Conservation (phyloP, 2,888 invertebrate species). For the Drosophila fulvimacula region DNA sequence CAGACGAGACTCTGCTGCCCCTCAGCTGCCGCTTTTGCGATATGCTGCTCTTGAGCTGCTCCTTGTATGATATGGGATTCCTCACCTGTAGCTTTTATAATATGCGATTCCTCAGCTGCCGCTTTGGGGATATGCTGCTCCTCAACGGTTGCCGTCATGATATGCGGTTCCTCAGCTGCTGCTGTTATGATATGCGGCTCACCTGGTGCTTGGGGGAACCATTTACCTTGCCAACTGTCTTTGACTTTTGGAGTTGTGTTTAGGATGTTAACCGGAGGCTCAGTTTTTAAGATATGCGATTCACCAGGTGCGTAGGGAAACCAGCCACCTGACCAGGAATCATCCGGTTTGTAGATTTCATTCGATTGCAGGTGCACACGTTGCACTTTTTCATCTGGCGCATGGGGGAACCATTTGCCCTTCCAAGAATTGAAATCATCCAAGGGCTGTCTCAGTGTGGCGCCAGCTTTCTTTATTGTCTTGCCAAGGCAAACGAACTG, state of each 20-base stretch:
- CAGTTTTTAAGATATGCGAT: slow-evolving; percentile 39
- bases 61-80: no score
- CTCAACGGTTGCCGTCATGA: not conserved
- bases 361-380: slow-evolving; percentile 31
- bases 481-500: slow-evolving; percentile 40
- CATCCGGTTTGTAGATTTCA: not conserved
- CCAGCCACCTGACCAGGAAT: slow-evolving; percentile 66
- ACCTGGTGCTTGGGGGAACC: slow-evolving; percentile 71
- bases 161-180: slow-evolving; percentile 5
- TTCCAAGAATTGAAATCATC: slow-evolving; percentile 42
- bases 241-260: not conserved
- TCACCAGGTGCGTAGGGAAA: slow-evolving; percentile 71
- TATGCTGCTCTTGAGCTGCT: slow-evolving; percentile 36
- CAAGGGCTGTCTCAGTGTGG: slow-evolving; percentile 50
- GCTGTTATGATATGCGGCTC: slow-evolving; percentile 18
- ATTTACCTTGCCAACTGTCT: slow-evolving; percentile 56
- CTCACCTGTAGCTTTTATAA: not conserved
- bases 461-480: slow-evolving; percentile 79
- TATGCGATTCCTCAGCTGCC: slow-evolving; percentile 43
- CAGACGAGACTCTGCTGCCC: slow-evolving; percentile 83
- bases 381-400: slow-evolving; percentile 48
- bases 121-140: slow-evolving; percentile 63
- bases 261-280: not conserved
- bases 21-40: not conserved
- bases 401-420: slow-evolving; percentile 62